phyloP scores from a whole-genome alignment of 1,140 invertebrate species.

The Phymorhynchus buccinoides region DNA sequence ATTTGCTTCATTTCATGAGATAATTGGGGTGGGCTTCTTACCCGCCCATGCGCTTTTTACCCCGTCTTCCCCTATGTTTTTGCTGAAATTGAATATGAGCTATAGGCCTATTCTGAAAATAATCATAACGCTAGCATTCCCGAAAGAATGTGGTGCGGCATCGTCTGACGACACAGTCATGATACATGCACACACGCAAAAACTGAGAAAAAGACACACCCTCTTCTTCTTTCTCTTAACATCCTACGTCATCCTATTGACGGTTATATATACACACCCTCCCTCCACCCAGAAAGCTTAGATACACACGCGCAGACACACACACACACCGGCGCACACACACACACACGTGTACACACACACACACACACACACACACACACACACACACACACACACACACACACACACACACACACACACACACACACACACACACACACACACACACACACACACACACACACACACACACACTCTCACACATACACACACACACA shows the following conservation, averaged over 20 bases:
- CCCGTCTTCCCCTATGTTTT: not conserved
- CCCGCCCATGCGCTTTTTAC: too few species aligned
- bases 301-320: not conserved
- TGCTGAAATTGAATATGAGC: not conserved
- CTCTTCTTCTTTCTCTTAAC: too few species aligned
- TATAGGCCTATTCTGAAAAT: not conserved
- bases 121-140: not conserved
- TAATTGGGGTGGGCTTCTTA: too few species aligned
- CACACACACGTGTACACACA: not conserved
- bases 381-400: not conserved
- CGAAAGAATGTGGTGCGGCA: not conserved
- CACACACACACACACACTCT: not conserved
- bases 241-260: too few species aligned
- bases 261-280: not conserved
- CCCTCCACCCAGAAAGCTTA: too few species aligned
- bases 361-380: not conserved
- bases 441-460: not conserved
- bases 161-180: not conserved
- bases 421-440: not conserved
- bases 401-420: not conserved
- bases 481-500: constrained; percentile 78
- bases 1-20: too few species aligned
- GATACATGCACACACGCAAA: too few species aligned
- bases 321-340: not conserved
- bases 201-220: too few species aligned